phyloP scores from a whole-genome alignment of 2,113 vertebrate genomes.

The Cyanoderma ruficeps region DNA sequence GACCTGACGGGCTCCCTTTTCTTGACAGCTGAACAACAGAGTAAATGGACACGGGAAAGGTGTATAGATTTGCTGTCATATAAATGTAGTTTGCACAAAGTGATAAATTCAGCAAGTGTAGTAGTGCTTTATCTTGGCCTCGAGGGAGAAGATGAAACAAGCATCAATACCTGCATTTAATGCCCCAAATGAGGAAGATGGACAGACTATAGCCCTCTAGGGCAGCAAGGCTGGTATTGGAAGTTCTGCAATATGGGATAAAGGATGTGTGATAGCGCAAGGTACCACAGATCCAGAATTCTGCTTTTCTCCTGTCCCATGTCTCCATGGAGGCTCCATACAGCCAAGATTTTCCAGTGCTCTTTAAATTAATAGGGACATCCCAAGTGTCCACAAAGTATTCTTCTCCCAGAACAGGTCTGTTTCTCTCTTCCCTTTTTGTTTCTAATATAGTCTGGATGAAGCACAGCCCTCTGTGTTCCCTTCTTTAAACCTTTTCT shows the following conservation, averaged over 20 bases:
- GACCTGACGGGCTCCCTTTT: not conserved
- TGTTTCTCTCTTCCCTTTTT: not conserved
- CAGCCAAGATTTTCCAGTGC: not conserved
- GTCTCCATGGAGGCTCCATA: not conserved
- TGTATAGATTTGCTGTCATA: conserved; percentile 45
- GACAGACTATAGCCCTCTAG: not conserved
- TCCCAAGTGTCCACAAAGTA: not conserved
- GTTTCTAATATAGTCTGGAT: not conserved
- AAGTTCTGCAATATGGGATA: not conserved
- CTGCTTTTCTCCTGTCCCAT: not conserved
- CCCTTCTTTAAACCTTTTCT: not conserved
- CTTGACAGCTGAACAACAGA: not conserved
- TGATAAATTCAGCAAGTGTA: conserved; percentile 19
- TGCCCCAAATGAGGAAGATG: not conserved
- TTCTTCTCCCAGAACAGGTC: not conserved
- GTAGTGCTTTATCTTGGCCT: not conserved
- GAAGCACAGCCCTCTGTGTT: not conserved
- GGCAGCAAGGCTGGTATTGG: not conserved
- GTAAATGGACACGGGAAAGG: not conserved
- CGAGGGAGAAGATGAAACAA: not conserved
- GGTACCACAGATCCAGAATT: not conserved
- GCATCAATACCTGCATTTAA: not conserved
- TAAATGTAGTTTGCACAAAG: not conserved
- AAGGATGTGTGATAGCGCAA: not conserved
- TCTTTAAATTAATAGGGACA: not conserved